A percentile compares a stretch with the other conserved stretches of the same genome.
phyloP scores from a whole-genome alignment of 2,113 vertebrate species.

The Varanus salvator region DNA sequence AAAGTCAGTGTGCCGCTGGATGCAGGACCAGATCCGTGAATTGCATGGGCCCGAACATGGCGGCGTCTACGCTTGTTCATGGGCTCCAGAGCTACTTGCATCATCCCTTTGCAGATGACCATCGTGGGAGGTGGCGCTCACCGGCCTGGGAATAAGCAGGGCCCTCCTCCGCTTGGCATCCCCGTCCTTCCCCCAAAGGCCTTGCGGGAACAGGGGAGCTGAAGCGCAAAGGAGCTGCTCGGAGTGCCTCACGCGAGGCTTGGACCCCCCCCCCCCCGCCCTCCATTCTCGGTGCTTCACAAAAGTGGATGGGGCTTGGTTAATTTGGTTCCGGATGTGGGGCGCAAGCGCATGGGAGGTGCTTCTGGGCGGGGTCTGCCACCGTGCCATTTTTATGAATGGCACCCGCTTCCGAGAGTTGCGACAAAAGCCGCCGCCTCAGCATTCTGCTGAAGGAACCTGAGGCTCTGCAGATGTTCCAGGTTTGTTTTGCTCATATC shows the following conservation, averaged over 20 bases:
- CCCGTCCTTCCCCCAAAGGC: too few species aligned
- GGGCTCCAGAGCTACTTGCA: neutral
- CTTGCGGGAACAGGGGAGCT: too few species aligned
- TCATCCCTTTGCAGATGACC: neutral
- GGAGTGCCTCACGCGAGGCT: neutral
- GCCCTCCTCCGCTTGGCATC: too few species aligned
- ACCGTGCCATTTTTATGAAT: neutral
- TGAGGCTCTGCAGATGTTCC: neutral
- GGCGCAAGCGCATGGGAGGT: neutral
- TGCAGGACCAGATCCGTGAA: too few species aligned
- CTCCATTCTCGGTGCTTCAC: neutral
- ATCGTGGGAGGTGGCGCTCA: neutral
- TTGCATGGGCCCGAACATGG: neutral
- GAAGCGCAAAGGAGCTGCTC: too few species aligned
- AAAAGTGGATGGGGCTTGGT: too few species aligned
- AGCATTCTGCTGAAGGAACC: neutral
- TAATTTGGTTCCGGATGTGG: too few species aligned
- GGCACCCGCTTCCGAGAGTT: neutral
- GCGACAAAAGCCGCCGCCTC: rapidly evolving
- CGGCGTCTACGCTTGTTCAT: neutral
- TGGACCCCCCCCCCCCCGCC: neutral
- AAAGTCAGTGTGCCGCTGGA: too few species aligned
- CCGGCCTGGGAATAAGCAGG: neutral
- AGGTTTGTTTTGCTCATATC: neutral
- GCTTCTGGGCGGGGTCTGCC: neutral